Percentiles rank a stretch among this genome's conserved stretches.
These are phyloP conservation scores for Hydrolagus colliei DNA, from an alignment of 2,797 vertebrate genomes.

Conservation along the genomic window DNA sequence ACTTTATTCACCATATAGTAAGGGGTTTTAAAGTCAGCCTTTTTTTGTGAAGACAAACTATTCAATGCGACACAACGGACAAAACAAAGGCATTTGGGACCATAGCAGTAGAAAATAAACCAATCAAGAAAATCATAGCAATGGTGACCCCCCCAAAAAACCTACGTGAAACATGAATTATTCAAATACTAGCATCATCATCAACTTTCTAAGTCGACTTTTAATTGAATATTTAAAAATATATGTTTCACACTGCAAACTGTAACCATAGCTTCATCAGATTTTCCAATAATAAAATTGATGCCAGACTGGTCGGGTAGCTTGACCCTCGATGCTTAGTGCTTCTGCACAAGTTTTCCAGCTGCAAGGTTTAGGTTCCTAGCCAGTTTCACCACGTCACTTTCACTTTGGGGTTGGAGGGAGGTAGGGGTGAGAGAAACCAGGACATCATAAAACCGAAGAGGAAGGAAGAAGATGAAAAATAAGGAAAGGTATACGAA, in stretches of 20 bases:
- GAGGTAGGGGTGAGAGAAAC: constrained; percentile 39
- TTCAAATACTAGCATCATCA: constrained; percentile 20
- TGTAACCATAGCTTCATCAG: constrained; percentile 15
- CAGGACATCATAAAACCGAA: constrained; percentile 42
- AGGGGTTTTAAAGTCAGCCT: no score
- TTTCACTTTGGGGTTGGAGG: constrained; percentile 65
- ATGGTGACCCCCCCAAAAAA: neutral
- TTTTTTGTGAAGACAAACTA: no score
- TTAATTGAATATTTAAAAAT: neutral
- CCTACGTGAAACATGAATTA: constrained; percentile 10
- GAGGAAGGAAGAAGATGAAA: constrained; percentile 41
- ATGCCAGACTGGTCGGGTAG: neutral
- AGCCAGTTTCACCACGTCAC: constrained; percentile 95
- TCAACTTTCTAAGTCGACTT: neutral
- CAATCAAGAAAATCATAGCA: neutral
- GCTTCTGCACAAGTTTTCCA: constrained; percentile 84
- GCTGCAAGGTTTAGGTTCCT: constrained; percentile 83
- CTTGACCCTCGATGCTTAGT: constrained; percentile 54
- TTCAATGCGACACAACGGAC: no score
- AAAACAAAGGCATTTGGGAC: no score
- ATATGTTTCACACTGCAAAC: constrained; percentile 8
- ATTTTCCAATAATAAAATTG: neutral
- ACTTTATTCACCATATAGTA: no score
- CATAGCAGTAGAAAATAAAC: neutral
- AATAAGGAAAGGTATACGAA: constrained; percentile 45